Percentiles rank a stretch among this genome's conserved stretches.
Evolutionary conservation across 2,888 invertebrate species (phyloP).

Genomic region (Asteroscopus sphinx): DNA sequence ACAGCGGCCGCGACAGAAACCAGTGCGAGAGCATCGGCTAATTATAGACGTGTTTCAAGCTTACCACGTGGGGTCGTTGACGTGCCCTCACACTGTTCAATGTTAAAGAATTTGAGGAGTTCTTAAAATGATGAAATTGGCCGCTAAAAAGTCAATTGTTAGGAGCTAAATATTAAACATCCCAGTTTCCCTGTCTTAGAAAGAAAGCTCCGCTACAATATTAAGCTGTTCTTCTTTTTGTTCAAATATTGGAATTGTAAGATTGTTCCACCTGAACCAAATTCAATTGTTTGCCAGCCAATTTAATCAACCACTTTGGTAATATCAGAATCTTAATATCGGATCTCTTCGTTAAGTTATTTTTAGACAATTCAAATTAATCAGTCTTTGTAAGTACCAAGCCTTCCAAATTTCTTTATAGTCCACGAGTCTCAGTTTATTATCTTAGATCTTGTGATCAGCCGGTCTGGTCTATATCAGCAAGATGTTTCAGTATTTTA

Average conservation of each 20-base stretch:
- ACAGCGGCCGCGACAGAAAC: slow-evolving; percentile 88
- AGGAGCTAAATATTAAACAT: neutral
- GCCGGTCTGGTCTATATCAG: neutral
- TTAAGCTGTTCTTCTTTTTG: neutral
- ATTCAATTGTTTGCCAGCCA: neutral
- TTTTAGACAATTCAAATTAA: too few species aligned
- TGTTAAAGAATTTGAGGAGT: slow-evolving; percentile 49
- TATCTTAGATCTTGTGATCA: neutral
- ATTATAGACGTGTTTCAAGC: slow-evolving; percentile 83
- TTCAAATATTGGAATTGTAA: too few species aligned
- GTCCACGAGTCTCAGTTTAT: neutral
- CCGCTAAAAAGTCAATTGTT: slow-evolving; percentile 2
- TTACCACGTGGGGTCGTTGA: slow-evolving; percentile 86
- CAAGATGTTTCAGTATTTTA: neutral
- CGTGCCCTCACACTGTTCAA: slow-evolving; percentile 62
- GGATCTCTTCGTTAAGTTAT: too few species aligned
- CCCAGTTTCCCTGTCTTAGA: neutral
- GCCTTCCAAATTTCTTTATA: neutral
- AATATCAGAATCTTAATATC: too few species aligned
- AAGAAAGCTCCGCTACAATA: neutral
- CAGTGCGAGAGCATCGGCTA: slow-evolving; percentile 83
- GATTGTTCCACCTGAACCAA: neutral
- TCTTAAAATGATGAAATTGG: slow-evolving; percentile 32
- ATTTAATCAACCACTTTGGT: too few species aligned
- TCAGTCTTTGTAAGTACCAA: neutral